A percentile compares a stretch with the other conserved stretches of the same genome.
Conservation (phyloP, 2,113 vertebrate species). For the Grammomys dolichurus region DNA sequence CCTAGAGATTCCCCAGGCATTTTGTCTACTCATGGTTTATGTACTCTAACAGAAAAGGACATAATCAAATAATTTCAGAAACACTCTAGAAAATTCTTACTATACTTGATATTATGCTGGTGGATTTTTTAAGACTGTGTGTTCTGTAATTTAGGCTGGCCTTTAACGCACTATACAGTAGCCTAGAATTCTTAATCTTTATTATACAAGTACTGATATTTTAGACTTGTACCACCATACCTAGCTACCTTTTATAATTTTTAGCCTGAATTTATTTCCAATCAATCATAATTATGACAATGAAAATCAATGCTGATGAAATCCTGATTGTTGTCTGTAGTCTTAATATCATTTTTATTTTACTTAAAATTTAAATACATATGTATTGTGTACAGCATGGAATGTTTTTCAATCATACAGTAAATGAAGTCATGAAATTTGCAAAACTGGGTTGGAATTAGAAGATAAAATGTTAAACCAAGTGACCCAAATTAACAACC, state of each 20-base stretch:
- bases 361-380: not conserved
- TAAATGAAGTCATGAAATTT: not conserved
- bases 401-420: not conserved
- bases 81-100: not conserved
- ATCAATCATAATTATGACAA: not conserved
- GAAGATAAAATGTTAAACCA: not conserved
- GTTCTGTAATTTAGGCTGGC: not conserved
- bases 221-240: not conserved
- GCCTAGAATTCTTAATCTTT: not conserved
- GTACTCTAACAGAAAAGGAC: rapidly evolving
- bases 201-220: not conserved
- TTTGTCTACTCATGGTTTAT: not conserved
- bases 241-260: not conserved
- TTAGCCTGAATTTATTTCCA: not conserved
- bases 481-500: not conserved
- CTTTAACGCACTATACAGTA: not conserved
- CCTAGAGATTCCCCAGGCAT: not conserved
- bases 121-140: not conserved
- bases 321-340: not conserved
- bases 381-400: not conserved
- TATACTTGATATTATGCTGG: not conserved
- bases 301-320: not conserved
- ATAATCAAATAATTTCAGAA: not conserved
- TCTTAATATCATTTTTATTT: not conserved
- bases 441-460: not conserved